These are phyloP conservation scores for Drosophila kanapiae DNA, from an alignment of 1,140 invertebrate genomes.

Conservation along the genomic window DNA sequence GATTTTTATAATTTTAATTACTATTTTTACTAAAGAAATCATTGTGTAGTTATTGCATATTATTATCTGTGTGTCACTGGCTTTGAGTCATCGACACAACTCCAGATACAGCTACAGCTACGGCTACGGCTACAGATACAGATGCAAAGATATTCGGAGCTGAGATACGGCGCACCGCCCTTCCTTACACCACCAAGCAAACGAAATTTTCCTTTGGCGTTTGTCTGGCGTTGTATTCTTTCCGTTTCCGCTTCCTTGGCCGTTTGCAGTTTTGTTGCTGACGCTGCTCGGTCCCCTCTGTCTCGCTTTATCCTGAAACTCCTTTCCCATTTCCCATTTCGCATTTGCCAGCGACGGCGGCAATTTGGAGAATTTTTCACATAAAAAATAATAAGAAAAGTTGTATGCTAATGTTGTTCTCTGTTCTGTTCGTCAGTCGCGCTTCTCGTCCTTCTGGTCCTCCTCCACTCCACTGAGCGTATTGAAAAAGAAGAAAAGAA, in stretches of 20 bases:
- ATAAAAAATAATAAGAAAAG: conserved; percentile 85
- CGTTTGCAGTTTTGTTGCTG: conserved; percentile 74
- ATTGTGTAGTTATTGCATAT: not conserved
- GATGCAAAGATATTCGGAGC: conserved; percentile 35
- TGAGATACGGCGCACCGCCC: conserved; percentile 19
- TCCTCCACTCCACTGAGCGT: conserved; percentile 39
- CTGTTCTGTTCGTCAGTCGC: conserved; percentile 19
- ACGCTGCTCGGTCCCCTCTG: conserved; percentile 23
- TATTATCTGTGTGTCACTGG: conserved; percentile 7
- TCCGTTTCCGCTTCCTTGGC: conserved; percentile 83
- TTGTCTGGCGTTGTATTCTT: conserved; percentile 82
- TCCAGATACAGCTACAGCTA: conserved; percentile 12
- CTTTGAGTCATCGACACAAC: conserved; percentile 63
- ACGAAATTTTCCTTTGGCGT: conserved; percentile 59
- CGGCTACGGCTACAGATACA: conserved; percentile 6
- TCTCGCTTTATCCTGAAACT: conserved; percentile 13
- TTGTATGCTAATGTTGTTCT: conserved; percentile 79
- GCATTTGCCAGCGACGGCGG: conserved; percentile 38
- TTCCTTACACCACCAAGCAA: conserved; percentile 43
- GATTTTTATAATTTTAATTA: too few relatives aligned
- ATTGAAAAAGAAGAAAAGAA: conserved; percentile 76
- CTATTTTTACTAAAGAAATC: too few relatives aligned
- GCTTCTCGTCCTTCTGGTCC: conserved; percentile 8
- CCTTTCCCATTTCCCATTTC: conserved; percentile 39
- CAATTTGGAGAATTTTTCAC: conserved; percentile 75